These are phyloP conservation scores for Andricus grossulariae DNA, from an alignment of 1,140 invertebrate genomes.

Conservation along the genomic window DNA sequence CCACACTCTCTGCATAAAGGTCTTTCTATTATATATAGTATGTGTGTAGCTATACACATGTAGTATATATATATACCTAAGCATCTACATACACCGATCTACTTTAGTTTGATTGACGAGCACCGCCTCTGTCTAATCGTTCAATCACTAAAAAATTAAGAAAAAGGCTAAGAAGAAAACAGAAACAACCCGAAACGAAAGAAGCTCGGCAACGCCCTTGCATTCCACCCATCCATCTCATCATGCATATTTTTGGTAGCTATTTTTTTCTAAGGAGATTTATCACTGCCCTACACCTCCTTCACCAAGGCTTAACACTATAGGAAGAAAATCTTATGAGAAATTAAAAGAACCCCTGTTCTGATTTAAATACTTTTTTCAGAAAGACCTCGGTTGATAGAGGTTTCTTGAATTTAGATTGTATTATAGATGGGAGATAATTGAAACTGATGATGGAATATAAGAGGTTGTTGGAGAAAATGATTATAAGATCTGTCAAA, in stretches of 20 bases:
- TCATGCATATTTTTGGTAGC: slow-evolving; percentile 65
- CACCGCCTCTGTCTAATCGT: slow-evolving; percentile 65
- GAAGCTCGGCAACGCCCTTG: slow-evolving; percentile 62
- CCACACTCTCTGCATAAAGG: not conserved
- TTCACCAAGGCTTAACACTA: slow-evolving; percentile 12
- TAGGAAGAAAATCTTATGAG: not conserved
- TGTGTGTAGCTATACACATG: not conserved
- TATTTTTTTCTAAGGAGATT: slow-evolving; percentile 68
- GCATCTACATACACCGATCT: slow-evolving; percentile 33
- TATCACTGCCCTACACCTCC: slow-evolving; percentile 59
- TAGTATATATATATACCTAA: slow-evolving; percentile 34
- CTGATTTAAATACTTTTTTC: not conserved
- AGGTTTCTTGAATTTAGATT: no score
- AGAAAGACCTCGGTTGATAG: no score
- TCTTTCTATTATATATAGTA: no score
- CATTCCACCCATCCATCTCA: slow-evolving; percentile 71
- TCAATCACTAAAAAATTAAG: slow-evolving; percentile 67
- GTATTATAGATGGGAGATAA: no score
- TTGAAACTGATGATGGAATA: no score
- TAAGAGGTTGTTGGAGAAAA: no score
- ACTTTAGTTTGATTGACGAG: slow-evolving; percentile 57
- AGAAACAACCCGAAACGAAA: slow-evolving; percentile 67
- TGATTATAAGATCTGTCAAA: no score
- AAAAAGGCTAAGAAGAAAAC: slow-evolving; percentile 43
- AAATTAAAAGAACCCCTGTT: not conserved